Evolutionary conservation across 2,888 invertebrate species (phyloP), one percentile per base, ranked within the genome.

Genomic region (Sarcophaga subvicina): DNA sequence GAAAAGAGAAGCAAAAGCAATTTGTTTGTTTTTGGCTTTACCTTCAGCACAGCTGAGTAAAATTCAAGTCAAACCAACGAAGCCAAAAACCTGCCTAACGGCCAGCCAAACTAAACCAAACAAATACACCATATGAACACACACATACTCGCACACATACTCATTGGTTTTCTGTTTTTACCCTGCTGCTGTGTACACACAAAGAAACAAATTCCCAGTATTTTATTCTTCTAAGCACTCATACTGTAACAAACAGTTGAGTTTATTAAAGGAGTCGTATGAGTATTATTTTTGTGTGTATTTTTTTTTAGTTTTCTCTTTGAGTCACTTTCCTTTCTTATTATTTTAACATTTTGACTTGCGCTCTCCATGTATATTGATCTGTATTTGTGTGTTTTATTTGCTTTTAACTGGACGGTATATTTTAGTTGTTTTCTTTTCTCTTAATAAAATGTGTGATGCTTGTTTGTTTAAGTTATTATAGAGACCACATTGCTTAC

Each of bases 361-460:
- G 88, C 88, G 88, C 88, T 86, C 85, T 87, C 78, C 66, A 63
- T 87, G 78, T 83, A 66, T 88, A 88, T 88, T 88, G 88, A 88
- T 88, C 83, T 86, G 70, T 71, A 54, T 54, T 12, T 14, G 17
- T 54, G 17, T 14, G 17, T 17, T 14, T 54, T 14, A 17, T 54
- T 54, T 54, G 2, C 4, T 14, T 49, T 49, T 49, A 37, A 27
- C 27, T 27, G 4, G 27, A 27, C 27, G 3, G 4, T 27, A 27
- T 27, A 27, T 27, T 37, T 37, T 37, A 37, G 0, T 49, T 54
- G 2, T 54, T 54, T 17, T 54, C 0, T 0, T 17, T 54, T 54
- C 17, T 54, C 54, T 54, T 54, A 54, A 54, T 54, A 54, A 14
- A 54, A 2, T 0, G 12, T 54, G 54, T 14, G 54, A 14, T 54